Evolutionary conservation across 2,888 invertebrate species (phyloP).

Genomic region (Doris montereyensis): DNA sequence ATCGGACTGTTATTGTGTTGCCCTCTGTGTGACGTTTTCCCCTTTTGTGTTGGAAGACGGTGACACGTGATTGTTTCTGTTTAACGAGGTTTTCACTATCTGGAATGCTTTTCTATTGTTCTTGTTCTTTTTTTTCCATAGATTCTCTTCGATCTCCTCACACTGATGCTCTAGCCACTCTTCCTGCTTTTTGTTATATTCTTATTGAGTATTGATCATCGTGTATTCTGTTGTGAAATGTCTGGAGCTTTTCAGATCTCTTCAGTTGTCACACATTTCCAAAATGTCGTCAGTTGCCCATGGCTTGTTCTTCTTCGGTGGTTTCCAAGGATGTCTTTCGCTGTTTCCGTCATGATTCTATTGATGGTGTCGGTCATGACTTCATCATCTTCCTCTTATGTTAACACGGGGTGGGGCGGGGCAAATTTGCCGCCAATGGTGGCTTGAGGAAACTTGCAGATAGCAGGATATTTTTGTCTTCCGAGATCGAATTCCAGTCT

Average conservation of each 20-base stretch:
- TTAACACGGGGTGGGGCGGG: too few relatives aligned
- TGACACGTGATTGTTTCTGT: too few relatives aligned
- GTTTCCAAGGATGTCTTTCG: constrained; percentile 1
- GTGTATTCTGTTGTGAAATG: background rate
- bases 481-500: constrained; percentile 15
- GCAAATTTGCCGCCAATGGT: background rate
- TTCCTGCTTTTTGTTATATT: background rate
- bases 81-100: too few relatives aligned
- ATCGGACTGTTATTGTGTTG: background rate
- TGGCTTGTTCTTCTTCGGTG: constrained; percentile 11
- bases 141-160: too few relatives aligned
- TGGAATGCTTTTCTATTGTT: too few relatives aligned
- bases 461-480: constrained; percentile 10
- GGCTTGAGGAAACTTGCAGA: background rate
- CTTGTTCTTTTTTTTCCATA: too few relatives aligned
- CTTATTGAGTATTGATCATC: background rate
- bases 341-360: background rate
- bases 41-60: too few relatives aligned
- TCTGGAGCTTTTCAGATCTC: constrained; percentile 19
- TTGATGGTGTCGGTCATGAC: background rate
- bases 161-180: too few relatives aligned
- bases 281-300: constrained; percentile 18
- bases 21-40: background rate
- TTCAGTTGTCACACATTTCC: constrained; percentile 24
- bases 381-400: background rate